phyloP scores from a whole-genome alignment of 1,140 invertebrate genomes.

The Drosophila repleta region DNA sequence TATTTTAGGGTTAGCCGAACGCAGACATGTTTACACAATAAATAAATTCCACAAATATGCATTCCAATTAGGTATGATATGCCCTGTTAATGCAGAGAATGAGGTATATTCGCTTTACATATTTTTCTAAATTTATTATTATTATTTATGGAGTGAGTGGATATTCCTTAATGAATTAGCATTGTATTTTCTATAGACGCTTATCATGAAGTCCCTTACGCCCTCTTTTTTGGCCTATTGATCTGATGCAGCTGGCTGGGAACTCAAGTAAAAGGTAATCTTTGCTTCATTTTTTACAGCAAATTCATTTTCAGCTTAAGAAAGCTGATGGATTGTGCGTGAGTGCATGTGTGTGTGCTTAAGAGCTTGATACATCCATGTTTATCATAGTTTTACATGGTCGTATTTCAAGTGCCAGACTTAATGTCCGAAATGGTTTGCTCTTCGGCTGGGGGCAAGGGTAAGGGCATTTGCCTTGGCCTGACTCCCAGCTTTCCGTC shows the following conservation, averaged over 20 bases:
- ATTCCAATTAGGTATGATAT: conserved; percentile 1
- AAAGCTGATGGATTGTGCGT: background rate
- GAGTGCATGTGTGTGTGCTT: conserved; percentile 10
- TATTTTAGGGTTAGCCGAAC: background rate
- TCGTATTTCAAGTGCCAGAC: conserved; percentile 9
- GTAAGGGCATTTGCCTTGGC: conserved; percentile 1
- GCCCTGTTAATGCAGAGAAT: background rate
- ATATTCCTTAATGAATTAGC: too few species aligned
- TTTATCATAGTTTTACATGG: conserved; percentile 10
- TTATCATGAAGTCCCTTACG: background rate
- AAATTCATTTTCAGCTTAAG: background rate
- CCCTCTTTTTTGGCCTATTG: background rate
- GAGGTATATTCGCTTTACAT: background rate
- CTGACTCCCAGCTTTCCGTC: conserved; percentile 10
- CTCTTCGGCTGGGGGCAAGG: background rate
- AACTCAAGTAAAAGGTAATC: background rate
- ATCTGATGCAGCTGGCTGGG: background rate
- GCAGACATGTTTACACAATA: conserved; percentile 1
- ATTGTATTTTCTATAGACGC: background rate
- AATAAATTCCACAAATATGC: conserved; percentile 1
- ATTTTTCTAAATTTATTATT: background rate
- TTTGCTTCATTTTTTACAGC: conserved; percentile 1
- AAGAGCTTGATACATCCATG: background rate
- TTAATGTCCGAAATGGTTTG: conserved; percentile 9
- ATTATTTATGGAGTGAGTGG: background rate